Base-by-base conservation (phyloP, 2,797 vertebrate species). In the Todus mexicanus region DNA sequence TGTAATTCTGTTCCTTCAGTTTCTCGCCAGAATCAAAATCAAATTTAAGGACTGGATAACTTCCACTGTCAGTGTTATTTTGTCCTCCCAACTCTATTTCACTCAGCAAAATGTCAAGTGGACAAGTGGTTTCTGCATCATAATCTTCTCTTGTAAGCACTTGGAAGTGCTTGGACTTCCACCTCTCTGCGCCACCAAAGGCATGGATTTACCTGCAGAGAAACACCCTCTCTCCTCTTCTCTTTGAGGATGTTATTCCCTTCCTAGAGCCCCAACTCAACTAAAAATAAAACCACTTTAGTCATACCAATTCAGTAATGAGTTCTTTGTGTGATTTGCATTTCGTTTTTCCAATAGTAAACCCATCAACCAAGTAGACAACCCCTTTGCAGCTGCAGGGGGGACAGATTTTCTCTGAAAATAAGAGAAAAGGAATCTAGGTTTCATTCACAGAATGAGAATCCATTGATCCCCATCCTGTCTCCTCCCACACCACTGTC, bases 121-220 rank as follows among this genome's bases (percentile, higher is more conserved):
- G 89, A 68, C 78, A 70, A 92, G 93, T 87, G 78, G 54, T 19
- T 94, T 92, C 59, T 80, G 50, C 87, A 70, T 75, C 81, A 29
- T 71, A 72, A 85, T 90, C 79, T 96, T 57, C 86, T 87, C 63
- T 68, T 33, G 54, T 77, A 47, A 90, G 78, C 90, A 54, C 91
- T 93, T 7, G 35, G 85, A 63, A 42, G 70, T 78, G n/a, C 23
- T 11, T n/a, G n/a, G n/a, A n/a, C n/a, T n/a, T n/a, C n/a, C n/a
- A 33, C 43, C 47, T 50, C 50, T 26, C 17, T 5, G 5, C 5
- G 71, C 60, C 68, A 82, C 37, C 65, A 57, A 42, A 81, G 75
- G 53, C 61, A 69, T 19, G 84, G 66, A 66, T 74, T 29, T 33
- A 64, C 76, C 75, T 43, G 45, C 77, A 57, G 89, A 64, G 72